Conservation (phyloP, 2,797 vertebrate genomes). For the Chaenodraco wilsoni region DNA sequence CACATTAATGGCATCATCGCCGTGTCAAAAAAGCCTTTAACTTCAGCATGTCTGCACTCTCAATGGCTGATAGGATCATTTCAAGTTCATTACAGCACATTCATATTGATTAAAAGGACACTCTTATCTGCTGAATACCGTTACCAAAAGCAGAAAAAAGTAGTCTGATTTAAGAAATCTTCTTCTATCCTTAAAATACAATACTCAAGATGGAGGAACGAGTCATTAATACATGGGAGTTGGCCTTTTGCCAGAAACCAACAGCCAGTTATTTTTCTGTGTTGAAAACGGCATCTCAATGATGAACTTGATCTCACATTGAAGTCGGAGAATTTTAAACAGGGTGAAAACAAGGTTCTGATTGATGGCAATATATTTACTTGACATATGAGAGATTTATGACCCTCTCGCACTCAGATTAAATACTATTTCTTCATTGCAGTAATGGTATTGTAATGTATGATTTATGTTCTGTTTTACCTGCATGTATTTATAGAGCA, state of each 20-base stretch:
- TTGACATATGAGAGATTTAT: conserved; percentile 25
- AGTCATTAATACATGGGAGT: conserved; percentile 54
- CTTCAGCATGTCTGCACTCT: conserved; percentile 30
- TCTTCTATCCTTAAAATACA: conserved; percentile 39
- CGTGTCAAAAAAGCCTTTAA: conserved; percentile 54
- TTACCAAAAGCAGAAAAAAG: conserved; percentile 21
- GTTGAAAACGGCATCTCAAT: conserved; percentile 29
- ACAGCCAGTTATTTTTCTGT: conserved; percentile 32
- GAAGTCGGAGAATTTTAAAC: conserved; percentile 12
- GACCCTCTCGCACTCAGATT: background rate
- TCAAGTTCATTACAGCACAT: conserved; percentile 66
- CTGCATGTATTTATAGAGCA: conserved; percentile 95
- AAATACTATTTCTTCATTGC: background rate
- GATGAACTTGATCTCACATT: conserved; percentile 31
- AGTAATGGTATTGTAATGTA: background rate
- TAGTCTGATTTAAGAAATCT: conserved; percentile 11
- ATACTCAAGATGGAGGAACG: conserved; percentile 30
- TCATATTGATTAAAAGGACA: conserved; percentile 57
- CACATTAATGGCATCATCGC: conserved; percentile 51
- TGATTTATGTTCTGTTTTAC: conserved; percentile 75
- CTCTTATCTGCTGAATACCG: conserved; percentile 13
- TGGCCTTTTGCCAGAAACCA: conserved; percentile 40
- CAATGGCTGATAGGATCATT: conserved; percentile 53
- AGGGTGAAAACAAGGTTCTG: background rate
- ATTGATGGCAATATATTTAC: conserved; percentile 19